Base-by-base conservation (phyloP, 2,797 vertebrate genomes). In the Ammospiza maritima region DNA sequence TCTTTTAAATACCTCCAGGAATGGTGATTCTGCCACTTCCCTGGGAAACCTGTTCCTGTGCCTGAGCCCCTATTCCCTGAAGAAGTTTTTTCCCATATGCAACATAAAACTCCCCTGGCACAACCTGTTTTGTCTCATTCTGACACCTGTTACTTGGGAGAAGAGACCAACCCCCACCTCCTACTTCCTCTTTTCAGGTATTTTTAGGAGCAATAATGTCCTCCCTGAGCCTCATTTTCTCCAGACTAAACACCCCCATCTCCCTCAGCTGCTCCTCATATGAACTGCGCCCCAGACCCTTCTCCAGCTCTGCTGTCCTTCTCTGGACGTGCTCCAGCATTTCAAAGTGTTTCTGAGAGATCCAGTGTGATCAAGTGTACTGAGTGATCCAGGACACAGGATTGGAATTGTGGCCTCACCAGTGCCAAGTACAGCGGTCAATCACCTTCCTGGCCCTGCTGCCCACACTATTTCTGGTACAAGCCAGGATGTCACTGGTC, bases 271-370 rank as follows among this genome's bases (percentile, higher is more conserved):
- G 8, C 40, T 85, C 16, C 13, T 30, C 4, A 8, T 8, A 26
- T 34, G 25, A 61, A 1, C 30, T 48, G 20, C 48, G 25, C 30
- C n/a, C 34, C 42, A 34, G 40, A 54, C 16, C 9, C 20, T 21
- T 70, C 14, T 15, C 9, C 42, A 48, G 25, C 17, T 70, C 18
- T n/a, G 5, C 2, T 54, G 7, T 4, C 20, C 21, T 9, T 32
- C 54, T 62, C 48, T 34, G 25, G 34, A 25, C 48, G 4, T 0
- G 0, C 7, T 40, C 9, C 34, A 40, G 11, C 25, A 26, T 38
- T 27, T 40, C 34, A 70, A 11, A 5, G 13, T 30, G 27, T 14
- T 56, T 66, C 20, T 62, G 45, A 47, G 45, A 13, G 45, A 47
- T 47, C 45, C 45, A 47, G 45, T 47, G 45, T 13, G 45, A 47